phyloP scores from a whole-genome alignment of 2,888 invertebrate genomes.

The Nowickia ferox region DNA sequence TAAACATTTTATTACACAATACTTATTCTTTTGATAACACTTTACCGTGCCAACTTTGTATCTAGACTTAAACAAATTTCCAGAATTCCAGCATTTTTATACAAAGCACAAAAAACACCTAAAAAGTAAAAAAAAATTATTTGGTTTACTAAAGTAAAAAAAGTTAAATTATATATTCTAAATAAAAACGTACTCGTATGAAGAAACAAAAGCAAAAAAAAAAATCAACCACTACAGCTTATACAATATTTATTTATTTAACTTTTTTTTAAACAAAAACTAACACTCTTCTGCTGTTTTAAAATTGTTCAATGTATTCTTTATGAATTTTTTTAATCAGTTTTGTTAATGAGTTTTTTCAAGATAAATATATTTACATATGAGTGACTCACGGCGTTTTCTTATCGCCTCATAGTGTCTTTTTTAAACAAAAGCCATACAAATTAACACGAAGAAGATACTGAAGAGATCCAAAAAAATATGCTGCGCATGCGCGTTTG shows the following conservation, averaged over 20 bases:
- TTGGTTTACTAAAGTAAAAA: slow-evolving; percentile 36
- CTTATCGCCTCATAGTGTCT: slow-evolving; percentile 38
- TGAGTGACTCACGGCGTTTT: slow-evolving; percentile 40
- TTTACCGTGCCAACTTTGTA: slow-evolving; percentile 68
- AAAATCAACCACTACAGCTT: slow-evolving; percentile 41
- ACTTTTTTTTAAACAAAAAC: slow-evolving; percentile 64
- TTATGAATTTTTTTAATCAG: slow-evolving; percentile 29
- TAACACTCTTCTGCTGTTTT: slow-evolving; percentile 73
- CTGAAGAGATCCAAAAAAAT: slow-evolving; percentile 4
- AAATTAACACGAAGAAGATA: not conserved
- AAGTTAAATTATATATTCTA: slow-evolving; percentile 51
- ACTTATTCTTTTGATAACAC: slow-evolving; percentile 67
- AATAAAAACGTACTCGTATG: slow-evolving; percentile 46
- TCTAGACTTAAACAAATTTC: slow-evolving; percentile 71
- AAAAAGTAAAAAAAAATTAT: slow-evolving; percentile 16
- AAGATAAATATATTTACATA: slow-evolving; percentile 51
- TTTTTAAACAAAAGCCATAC: not conserved
- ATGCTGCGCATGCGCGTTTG: slow-evolving; percentile 49
- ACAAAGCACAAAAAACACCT: slow-evolving; percentile 65
- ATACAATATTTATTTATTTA: slow-evolving; percentile 24
- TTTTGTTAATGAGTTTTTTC: slow-evolving; percentile 51
- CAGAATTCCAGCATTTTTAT: slow-evolving; percentile 77
- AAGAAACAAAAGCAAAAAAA: slow-evolving; percentile 22
- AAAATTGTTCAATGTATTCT: slow-evolving; percentile 36
- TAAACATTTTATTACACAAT: slow-evolving; percentile 75